These are phyloP conservation scores for Caenorhabditis doughertyi DNA, from an alignment of 2,888 invertebrate species.

Conservation along the genomic window DNA sequence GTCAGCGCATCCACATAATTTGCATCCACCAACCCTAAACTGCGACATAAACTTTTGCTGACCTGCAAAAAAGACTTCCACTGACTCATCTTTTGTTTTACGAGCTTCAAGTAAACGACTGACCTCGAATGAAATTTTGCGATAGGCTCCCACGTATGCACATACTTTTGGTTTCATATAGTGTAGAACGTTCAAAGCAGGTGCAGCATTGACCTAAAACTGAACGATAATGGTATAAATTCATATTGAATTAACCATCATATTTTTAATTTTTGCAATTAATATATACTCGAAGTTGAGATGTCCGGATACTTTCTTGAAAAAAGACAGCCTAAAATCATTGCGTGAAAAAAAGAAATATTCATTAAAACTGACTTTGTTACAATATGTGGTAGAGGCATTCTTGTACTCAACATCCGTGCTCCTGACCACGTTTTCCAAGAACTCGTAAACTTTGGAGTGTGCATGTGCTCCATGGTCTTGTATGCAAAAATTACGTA, in stretches of 20 bases:
- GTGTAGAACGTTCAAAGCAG: conserved; percentile 73
- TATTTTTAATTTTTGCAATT: conserved; percentile 71
- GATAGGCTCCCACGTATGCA: conserved; percentile 73
- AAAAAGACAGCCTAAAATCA: conserved; percentile 71
- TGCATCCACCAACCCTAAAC: conserved; percentile 61
- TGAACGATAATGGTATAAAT: background rate
- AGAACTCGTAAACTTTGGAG: conserved; percentile 66
- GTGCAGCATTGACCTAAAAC: conserved; percentile 69
- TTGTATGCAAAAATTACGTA: conserved; percentile 75
- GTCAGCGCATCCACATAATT: conserved; percentile 65
- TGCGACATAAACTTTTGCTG: conserved; percentile 49
- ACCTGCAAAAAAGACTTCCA: conserved; percentile 48
- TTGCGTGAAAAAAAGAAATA: background rate
- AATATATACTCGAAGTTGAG: conserved; percentile 72
- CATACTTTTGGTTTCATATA: conserved; percentile 73
- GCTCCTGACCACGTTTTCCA: conserved; percentile 80
- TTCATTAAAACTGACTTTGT: conserved; percentile 48
- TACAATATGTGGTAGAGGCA: conserved; percentile 69
- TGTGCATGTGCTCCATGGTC: conserved; percentile 78
- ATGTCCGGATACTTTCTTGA: conserved; percentile 65
- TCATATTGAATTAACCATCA: conserved; percentile 50
- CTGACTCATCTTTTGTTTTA: conserved; percentile 3
- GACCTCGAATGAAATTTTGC: conserved; percentile 68
- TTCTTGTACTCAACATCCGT: conserved; percentile 68
- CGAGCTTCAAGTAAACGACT: background rate